phyloP scores from a whole-genome alignment of 2,113 vertebrate species.

The Eulemur rufifrons region DNA sequence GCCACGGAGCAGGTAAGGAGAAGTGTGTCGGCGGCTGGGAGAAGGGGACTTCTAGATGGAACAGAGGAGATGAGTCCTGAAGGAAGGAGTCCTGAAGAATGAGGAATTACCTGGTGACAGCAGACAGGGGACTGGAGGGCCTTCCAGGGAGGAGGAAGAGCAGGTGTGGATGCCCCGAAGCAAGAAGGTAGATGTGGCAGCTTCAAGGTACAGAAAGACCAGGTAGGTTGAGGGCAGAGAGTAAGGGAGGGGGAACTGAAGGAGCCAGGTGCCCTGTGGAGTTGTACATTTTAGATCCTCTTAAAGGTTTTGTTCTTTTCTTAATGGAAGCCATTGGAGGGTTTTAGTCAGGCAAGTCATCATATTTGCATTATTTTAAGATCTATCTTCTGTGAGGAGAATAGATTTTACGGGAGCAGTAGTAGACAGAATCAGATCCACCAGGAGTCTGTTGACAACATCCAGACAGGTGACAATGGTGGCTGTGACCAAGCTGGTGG shows the following conservation, averaged over 20 bases:
- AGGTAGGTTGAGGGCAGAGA: background rate
- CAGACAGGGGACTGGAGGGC: background rate
- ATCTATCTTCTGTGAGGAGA: background rate
- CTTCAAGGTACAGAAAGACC: background rate
- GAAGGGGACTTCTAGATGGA: background rate
- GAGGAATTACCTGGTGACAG: background rate
- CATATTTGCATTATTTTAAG: background rate
- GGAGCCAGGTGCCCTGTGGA: background rate
- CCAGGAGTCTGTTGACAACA: background rate
- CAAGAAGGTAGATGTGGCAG: background rate
- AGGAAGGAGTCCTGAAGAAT: background rate
- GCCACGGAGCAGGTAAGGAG: background rate
- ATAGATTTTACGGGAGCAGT: background rate
- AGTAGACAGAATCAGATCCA: background rate
- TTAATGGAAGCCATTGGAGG: background rate
- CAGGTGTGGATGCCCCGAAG: background rate
- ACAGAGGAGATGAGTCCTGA: background rate
- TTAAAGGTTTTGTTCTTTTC: background rate
- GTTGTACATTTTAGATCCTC: background rate
- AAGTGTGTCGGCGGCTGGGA: background rate
- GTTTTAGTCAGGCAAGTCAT: background rate
- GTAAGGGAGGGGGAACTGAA: background rate
- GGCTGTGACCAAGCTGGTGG: background rate
- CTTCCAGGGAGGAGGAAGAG: background rate
- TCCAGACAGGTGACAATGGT: background rate